A percentile compares a stretch with the other conserved stretches of the same genome.
Conservation (phyloP, 2,797 vertebrate genomes). For the Esox masquinongy region DNA sequence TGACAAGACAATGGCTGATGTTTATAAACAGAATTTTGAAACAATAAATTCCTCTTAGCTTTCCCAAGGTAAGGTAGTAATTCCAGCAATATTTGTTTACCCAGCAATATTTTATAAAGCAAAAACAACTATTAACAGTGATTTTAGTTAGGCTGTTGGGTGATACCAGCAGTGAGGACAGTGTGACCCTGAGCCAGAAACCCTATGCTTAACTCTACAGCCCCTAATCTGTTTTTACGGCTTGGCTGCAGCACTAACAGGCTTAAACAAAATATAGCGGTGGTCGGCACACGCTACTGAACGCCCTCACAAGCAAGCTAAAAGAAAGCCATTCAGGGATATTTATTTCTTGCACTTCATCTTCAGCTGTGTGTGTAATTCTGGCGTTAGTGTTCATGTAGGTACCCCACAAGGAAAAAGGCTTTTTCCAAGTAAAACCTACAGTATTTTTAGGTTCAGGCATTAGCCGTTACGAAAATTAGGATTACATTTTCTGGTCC, state of each 20-base stretch:
- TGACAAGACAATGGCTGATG: constrained; percentile 13
- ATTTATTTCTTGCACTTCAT: constrained; percentile 24
- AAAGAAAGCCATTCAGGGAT: constrained; percentile 32
- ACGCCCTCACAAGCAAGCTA: constrained; percentile 29
- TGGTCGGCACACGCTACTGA: constrained; percentile 43
- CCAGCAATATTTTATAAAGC: not conserved
- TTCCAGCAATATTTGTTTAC: not conserved
- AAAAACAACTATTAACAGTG: not conserved
- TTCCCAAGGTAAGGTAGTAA: constrained; percentile 31
- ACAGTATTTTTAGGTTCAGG: no score
- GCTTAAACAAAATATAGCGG: constrained; percentile 51
- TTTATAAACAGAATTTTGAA: constrained; percentile 31
- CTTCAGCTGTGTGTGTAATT: constrained; percentile 8
- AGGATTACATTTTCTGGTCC: no score
- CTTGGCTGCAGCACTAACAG: constrained; percentile 44
- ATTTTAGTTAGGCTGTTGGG: not conserved
- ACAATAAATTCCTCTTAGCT: constrained; percentile 11
- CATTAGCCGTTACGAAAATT: no score
- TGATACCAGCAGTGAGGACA: not conserved
- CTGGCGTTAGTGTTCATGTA: no score
- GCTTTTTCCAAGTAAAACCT: no score
- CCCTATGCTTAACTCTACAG: constrained; percentile 52
- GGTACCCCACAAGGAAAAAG: no score
- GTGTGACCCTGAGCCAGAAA: not conserved
- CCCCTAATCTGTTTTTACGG: constrained; percentile 58